Evolutionary conservation across 2,113 vertebrate genomes (phyloP), one percentile per base, ranked within the genome.

Genomic region (Triplophysa siluroides): DNA sequence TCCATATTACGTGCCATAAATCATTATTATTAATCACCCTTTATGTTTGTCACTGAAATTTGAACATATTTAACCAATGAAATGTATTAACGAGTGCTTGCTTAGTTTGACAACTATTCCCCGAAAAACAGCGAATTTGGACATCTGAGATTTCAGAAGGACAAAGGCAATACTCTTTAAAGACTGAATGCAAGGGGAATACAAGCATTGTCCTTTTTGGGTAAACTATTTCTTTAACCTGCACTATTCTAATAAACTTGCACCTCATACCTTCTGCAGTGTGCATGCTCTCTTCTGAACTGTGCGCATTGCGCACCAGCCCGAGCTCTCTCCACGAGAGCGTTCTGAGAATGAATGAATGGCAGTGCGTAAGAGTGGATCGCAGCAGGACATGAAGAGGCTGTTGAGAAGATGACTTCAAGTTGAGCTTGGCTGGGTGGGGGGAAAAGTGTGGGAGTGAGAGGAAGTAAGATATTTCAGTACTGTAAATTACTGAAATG

Each of bases 311-410:
- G 47, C 33, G 33, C 70, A 78, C 58, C 60, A 77, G 80, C 76
- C 12, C 50, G n/a, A n/a, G 38, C 76, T 70, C 66, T 60, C 66
- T 64, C 16, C 76, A 38, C 58, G 43, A 41, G 66, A 16, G 56
- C n/a, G 21, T 54, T 21, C 19, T 33, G 54, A 69, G 69, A 81
- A 78, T 76, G 65, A 82, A 79, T 85, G 84, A 80, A 81, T 78
- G 74, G 78, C 81, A 80, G 81, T 74, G 56, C 66, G 21, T 56
- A 78, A 70, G 75, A 80, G 41, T 83, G 68, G 65, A 79, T 84
- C 79, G 81, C 76, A 84, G 76, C 47, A 67, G 80, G 78, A 68
- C 72, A 26, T 80, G 78, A 82, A 82, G 74, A 72, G 72, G 72
- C 75, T 33, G 50, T 74, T 70, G 67, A 61, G 78, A 78, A 78